A percentile compares a stretch with the other conserved stretches of the same genome.
Conservation (phyloP, 2,888 invertebrate genomes). For the Dyspetes luteomarginatus region DNA sequence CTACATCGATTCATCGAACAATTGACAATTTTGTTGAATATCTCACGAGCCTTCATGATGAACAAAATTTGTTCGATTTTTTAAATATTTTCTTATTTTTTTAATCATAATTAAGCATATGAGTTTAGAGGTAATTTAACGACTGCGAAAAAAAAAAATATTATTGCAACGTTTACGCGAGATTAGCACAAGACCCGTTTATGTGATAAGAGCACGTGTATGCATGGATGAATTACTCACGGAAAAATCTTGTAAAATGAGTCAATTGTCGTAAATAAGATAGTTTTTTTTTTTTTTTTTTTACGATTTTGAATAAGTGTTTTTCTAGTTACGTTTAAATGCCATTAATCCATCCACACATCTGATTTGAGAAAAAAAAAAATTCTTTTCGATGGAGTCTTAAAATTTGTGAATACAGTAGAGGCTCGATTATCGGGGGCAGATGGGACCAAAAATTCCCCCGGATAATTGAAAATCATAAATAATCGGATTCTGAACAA, state of each 20-base stretch:
- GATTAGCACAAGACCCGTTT: background rate
- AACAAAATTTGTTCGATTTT: background rate
- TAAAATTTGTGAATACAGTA: too few relatives aligned
- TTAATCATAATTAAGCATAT: background rate
- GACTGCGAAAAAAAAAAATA: slow-evolving; percentile 9
- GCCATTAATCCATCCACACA: too few relatives aligned
- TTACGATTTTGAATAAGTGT: slow-evolving; percentile 11
- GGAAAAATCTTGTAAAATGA: slow-evolving; percentile 33
- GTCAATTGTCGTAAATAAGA: slow-evolving; percentile 12
- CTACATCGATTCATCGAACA: slow-evolving; percentile 4
- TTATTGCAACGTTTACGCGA: background rate
- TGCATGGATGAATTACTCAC: slow-evolving; percentile 2
- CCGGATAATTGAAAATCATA: too few relatives aligned
- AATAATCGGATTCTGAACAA: too few relatives aligned
- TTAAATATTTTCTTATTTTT: background rate
- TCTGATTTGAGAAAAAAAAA: too few relatives aligned
- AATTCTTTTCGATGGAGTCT: too few relatives aligned
- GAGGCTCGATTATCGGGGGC: too few relatives aligned
- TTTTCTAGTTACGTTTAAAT: slow-evolving; percentile 1
- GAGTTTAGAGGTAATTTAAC: slow-evolving; percentile 17
- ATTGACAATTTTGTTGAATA: slow-evolving; percentile 2
- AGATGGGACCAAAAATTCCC: too few relatives aligned
- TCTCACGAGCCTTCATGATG: background rate
- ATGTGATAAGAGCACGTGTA: background rate
- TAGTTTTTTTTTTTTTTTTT: background rate